Conservation (phyloP, 1,140 invertebrate genomes). For the Aphelenchoides avenae region DNA sequence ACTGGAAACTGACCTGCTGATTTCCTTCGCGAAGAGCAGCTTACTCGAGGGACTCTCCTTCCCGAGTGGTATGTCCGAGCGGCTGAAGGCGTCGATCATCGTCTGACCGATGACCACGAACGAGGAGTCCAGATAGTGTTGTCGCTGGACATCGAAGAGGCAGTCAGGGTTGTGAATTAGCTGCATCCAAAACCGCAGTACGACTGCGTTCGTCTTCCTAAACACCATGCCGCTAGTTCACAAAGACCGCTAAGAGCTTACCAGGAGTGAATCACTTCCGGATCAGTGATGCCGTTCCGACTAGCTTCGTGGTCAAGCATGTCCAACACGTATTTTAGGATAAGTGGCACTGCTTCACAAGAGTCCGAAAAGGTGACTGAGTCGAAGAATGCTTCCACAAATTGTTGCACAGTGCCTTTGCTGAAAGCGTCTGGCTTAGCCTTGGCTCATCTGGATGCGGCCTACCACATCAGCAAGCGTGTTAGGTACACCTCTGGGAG, state of each 20-base stretch:
- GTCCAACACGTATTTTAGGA: constrained; percentile 92
- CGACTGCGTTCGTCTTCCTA: constrained; percentile 81
- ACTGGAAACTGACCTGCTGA: constrained; percentile 21
- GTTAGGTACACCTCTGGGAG: constrained; percentile 93
- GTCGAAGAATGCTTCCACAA: constrained; percentile 79
- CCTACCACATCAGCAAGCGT: constrained; percentile 79
- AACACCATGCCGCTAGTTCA: too few relatives aligned
- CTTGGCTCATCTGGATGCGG: constrained; percentile 13
- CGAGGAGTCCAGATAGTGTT: constrained; percentile 81
- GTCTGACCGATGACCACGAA: constrained; percentile 90
- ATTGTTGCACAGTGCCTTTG: constrained; percentile 84
- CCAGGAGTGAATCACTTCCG: constrained; percentile 87
- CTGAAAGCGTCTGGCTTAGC: constrained; percentile 12
- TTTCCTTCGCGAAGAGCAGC: constrained; percentile 62
- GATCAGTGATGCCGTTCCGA: constrained; percentile 71
- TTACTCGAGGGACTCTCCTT: constrained; percentile 87
- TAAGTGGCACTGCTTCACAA: constrained; percentile 73
- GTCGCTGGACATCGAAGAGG: constrained; percentile 91
- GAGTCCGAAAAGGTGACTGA: constrained; percentile 27
- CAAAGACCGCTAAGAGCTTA: too few relatives aligned
- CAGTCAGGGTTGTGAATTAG: constrained; percentile 95
- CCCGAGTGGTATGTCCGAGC: constrained; percentile 68
- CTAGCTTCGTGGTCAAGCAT: constrained; percentile 82
- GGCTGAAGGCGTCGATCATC: constrained; percentile 89
- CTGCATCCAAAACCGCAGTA: constrained; percentile 90